These are phyloP conservation scores for Callithrix jacchus DNA, from an alignment of 2,113 vertebrate species.

Conservation along the genomic window DNA sequence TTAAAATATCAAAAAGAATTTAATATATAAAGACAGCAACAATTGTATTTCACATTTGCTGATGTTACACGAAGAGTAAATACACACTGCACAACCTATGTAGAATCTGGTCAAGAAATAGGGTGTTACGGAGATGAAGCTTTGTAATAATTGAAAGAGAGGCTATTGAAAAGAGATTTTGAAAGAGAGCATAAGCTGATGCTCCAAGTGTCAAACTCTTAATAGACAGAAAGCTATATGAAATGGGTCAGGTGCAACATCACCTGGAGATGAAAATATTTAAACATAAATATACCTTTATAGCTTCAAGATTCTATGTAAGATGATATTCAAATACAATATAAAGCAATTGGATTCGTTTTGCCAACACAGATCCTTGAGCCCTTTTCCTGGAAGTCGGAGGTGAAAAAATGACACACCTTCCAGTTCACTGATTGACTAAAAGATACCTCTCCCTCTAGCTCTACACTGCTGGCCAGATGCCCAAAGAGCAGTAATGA, in stretches of 20 bases:
- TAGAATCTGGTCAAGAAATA: background rate
- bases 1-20: background rate
- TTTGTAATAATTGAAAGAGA: background rate
- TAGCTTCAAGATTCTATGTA: background rate
- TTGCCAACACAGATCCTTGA: background rate
- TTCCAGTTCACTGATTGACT: background rate
- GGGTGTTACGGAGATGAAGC: background rate
- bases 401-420: background rate
- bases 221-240: background rate
- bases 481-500: slow-evolving; percentile 50
- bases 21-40: background rate
- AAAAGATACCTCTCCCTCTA: background rate
- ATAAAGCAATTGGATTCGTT: slow-evolving; percentile 7
- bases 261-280: background rate
- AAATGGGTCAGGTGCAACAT: background rate
- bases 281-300: background rate
- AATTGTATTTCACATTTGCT: background rate
- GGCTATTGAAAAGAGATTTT: too few species aligned
- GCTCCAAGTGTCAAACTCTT: background rate
- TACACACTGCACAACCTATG: background rate
- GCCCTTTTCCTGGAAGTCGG: background rate
- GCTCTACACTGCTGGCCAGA: background rate
- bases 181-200: background rate
- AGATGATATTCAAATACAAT: slow-evolving; percentile 42
- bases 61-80: background rate